phyloP scores from a whole-genome alignment of 2,888 invertebrate species.

The Octonoba sinensis region DNA sequence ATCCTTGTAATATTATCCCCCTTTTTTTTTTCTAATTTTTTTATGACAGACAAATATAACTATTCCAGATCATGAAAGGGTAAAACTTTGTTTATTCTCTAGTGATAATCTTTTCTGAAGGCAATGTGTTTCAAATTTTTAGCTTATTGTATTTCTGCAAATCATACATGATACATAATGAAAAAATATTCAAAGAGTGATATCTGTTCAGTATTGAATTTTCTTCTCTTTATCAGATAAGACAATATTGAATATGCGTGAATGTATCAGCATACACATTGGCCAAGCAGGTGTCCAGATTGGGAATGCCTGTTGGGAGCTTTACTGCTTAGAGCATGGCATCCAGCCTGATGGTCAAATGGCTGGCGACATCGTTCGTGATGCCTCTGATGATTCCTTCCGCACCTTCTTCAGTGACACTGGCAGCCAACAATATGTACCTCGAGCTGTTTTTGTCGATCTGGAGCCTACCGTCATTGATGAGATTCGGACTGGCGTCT shows the following conservation, averaged over 20 bases:
- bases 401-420: conserved; percentile 63
- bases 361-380: conserved; percentile 26
- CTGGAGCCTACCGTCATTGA: conserved; percentile 58
- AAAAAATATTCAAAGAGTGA: too few species aligned
- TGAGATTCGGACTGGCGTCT: conserved; percentile 73
- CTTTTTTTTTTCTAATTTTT: too few species aligned
- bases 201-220: too few species aligned
- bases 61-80: too few species aligned
- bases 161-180: too few species aligned
- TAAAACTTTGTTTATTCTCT: too few species aligned
- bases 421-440: conserved; percentile 43
- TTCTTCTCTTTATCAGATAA: neutral
- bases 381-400: conserved; percentile 54
- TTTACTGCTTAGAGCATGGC: conserved; percentile 70
- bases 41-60: too few species aligned
- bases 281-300: conserved; percentile 74
- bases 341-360: conserved; percentile 79
- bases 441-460: conserved; percentile 54
- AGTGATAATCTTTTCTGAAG: too few species aligned
- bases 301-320: conserved; percentile 71
- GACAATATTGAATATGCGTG: conserved; percentile 69
- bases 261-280: conserved; percentile 73
- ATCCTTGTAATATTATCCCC: too few species aligned
- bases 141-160: too few species aligned
- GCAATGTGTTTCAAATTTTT: too few species aligned